Evolutionary conservation across 2,113 vertebrate genomes (phyloP), one percentile per base, ranked within the genome.

Genomic region (Periophthalmodon schlosseri): DNA sequence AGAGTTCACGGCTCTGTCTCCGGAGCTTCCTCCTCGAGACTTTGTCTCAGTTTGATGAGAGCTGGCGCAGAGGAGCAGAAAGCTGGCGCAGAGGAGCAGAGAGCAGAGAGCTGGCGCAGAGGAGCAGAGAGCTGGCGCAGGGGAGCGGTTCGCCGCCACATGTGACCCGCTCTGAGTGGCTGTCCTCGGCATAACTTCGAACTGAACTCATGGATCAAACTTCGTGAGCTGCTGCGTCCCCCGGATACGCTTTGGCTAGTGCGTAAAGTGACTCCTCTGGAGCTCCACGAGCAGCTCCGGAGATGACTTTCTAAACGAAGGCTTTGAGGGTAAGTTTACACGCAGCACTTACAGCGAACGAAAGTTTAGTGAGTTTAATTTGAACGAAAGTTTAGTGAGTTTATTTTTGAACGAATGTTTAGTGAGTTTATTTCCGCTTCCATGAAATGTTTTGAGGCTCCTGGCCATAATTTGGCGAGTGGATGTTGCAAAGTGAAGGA

Each of bases 1-100:
- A 91, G 85, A 92, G 92, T 94, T 93, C 91, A 92, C 78, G 71
- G 78, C 74, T 84, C 71, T 69, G 80, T 84, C 56, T 50, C 60
- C 60, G 70, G 57, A 7, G 13, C 56, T 74, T 69, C 1, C 4
- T 56, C 21, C 75, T 56, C 4, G 69, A 70, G 76, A 84, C 56
- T 84, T 89, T 83, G 84, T 81, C 80, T 68, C 74, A 77, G 68
- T 80, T 69, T 49, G 61, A 36, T 21, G 80, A 60, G 6, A 74
- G 71, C 72, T 54, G 82, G 24, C 47, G n/a, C 47, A 83, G 75
- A 77, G 81, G 21, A 20, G 60, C 81, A n/a, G 80, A 60, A 5
- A 74, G 71, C 72, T 54, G 82, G 24, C 47, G n/a, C 47, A 83
- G 75, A 77, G 81, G 21, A 20, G 60, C 81, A n/a, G n/a, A n/a